Percentiles rank a stretch among this genome's conserved stretches.
Evolutionary conservation across 2,113 vertebrate genomes (phyloP).

Genomic region (Cryptotis parvus): DNA sequence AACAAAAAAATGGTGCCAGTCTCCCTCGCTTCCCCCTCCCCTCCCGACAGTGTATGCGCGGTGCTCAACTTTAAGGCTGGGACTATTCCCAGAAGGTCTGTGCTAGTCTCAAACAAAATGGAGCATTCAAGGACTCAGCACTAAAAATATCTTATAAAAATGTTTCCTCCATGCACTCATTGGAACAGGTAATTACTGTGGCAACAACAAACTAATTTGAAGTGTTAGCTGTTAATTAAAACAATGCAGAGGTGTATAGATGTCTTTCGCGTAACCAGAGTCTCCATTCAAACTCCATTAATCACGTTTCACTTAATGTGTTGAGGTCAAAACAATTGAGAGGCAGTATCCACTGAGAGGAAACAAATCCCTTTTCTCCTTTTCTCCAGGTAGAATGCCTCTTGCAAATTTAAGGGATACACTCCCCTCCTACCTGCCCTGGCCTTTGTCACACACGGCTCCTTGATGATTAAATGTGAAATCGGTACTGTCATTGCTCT

Average conservation of each 20-base stretch:
- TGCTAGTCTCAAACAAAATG: constrained; percentile 37
- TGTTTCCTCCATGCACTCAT: constrained; percentile 72
- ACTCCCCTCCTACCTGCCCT: constrained; percentile 76
- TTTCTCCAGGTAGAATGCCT: constrained; percentile 77
- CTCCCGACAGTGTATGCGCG: too few species aligned
- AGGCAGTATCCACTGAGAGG: constrained; percentile 81
- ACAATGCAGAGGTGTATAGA: constrained; percentile 86
- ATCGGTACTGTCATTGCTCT: constrained; percentile 87
- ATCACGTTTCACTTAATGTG: constrained; percentile 92
- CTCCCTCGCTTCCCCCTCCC: background rate
- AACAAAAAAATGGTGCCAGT: background rate
- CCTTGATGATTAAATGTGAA: constrained; percentile 92
- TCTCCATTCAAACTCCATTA: constrained; percentile 87
- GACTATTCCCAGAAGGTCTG: constrained; percentile 13
- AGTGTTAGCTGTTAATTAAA: constrained; percentile 95
- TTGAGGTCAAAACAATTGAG: constrained; percentile 87
- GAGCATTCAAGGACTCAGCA: constrained; percentile 29
- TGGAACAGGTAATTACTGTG: constrained; percentile 88
- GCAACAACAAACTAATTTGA: constrained; percentile 87
- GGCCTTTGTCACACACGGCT: constrained; percentile 88
- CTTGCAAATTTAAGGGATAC: constrained; percentile 73
- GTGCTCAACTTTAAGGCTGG: too few species aligned
- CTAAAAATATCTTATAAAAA: constrained; percentile 67
- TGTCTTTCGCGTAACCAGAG: constrained; percentile 92
- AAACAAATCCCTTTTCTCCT: constrained; percentile 89